These are phyloP conservation scores for Brachylomia viminalis DNA, from an alignment of 2,888 invertebrate genomes.

Conservation along the genomic window DNA sequence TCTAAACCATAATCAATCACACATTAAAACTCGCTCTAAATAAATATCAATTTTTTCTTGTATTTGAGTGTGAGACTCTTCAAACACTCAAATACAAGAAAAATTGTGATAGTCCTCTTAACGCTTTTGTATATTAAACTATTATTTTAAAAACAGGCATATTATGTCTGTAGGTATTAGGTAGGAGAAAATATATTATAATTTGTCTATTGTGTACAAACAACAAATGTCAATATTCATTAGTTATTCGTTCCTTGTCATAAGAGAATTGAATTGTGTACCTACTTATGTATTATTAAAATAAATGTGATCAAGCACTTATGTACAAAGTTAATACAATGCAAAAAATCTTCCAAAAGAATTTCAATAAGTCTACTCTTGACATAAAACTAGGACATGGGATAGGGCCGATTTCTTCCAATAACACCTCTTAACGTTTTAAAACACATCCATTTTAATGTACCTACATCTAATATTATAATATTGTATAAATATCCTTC, in stretches of 20 bases:
- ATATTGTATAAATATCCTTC: slow-evolving; percentile 69
- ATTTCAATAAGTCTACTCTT: slow-evolving; percentile 20
- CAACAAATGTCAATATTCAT: slow-evolving; percentile 36
- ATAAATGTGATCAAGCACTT: slow-evolving; percentile 49
- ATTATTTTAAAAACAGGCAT: slow-evolving; percentile 28
- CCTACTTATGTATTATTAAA: slow-evolving; percentile 11
- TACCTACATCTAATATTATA: slow-evolving; percentile 61
- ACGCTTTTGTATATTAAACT: slow-evolving; percentile 48
- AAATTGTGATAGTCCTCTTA: too few relatives aligned
- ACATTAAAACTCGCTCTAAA: too few relatives aligned
- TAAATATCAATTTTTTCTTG: too few relatives aligned
- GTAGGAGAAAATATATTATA: slow-evolving; percentile 5
- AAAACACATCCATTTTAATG: slow-evolving; percentile 50
- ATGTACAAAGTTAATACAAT: slow-evolving; percentile 60
- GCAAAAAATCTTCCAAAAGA: slow-evolving; percentile 47
- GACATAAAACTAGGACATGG: slow-evolving; percentile 3
- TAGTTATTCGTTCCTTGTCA: slow-evolving; percentile 18
- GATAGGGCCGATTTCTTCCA: slow-evolving; percentile 44
- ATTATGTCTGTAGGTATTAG: slow-evolving; percentile 10
- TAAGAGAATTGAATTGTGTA: slow-evolving; percentile 27
- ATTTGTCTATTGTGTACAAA: slow-evolving; percentile 36
- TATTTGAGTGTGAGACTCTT: too few relatives aligned
- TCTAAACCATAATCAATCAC: too few relatives aligned
- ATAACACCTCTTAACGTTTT: slow-evolving; percentile 33
- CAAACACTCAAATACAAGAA: too few relatives aligned